Percentiles rank a stretch among this genome's conserved stretches.
These are phyloP conservation scores for Scyliorhinus canicula DNA, from an alignment of 2,797 vertebrate genomes.

Conservation along the genomic window DNA sequence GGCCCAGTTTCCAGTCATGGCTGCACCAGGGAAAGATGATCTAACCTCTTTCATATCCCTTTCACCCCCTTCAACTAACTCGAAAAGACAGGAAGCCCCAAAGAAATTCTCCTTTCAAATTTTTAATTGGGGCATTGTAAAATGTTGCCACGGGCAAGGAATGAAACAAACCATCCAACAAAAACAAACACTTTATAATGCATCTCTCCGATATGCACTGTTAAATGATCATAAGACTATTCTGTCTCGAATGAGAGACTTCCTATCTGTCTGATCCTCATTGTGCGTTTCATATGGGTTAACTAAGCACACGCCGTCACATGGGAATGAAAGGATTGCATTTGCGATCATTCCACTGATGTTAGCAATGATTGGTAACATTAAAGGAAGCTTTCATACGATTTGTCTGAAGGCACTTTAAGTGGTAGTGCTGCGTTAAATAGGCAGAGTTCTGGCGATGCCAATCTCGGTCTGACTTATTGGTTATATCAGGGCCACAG, in stretches of 20 bases:
- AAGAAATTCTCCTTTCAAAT: neutral
- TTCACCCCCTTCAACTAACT: neutral
- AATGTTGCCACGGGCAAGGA: neutral
- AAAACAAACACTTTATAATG: too few species aligned
- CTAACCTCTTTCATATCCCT: neutral
- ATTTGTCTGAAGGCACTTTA: neutral
- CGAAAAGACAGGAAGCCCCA: neutral
- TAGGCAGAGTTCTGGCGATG: neutral
- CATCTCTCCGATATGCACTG: too few species aligned
- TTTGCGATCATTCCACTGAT: neutral
- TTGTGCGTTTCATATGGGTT: too few species aligned
- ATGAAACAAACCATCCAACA: too few species aligned
- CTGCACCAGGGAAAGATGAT: too few species aligned
- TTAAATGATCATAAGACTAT: too few species aligned
- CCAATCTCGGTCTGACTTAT: neutral
- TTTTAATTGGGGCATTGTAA: neutral
- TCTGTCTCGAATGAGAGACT: neutral
- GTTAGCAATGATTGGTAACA: neutral
- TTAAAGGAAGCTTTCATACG: neutral
- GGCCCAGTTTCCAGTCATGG: too few species aligned
- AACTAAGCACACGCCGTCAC: neutral
- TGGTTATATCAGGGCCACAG: neutral
- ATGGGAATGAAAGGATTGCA: neutral
- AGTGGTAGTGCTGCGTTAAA: neutral
- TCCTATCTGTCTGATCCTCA: neutral